These are phyloP conservation scores for Drosophila takahashii DNA, from an alignment of 1,140 invertebrate genomes.

Conservation along the genomic window DNA sequence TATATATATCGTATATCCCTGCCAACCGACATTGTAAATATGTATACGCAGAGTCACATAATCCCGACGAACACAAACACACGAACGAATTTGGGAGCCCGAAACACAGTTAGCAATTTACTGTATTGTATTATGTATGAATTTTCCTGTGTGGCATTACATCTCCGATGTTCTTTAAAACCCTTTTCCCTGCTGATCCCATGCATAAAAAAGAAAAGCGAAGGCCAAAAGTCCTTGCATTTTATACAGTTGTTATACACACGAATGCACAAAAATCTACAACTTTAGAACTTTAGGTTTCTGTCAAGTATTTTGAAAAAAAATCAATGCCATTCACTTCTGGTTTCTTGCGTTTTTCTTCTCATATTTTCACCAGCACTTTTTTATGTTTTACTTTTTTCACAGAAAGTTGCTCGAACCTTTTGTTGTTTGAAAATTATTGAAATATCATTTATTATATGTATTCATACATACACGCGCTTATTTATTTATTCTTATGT, in stretches of 20 bases:
- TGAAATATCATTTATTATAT: slow-evolving; percentile 71
- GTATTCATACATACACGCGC: slow-evolving; percentile 56
- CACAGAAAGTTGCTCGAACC: slow-evolving; percentile 38
- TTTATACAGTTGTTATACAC: slow-evolving; percentile 78
- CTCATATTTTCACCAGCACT: slow-evolving; percentile 30
- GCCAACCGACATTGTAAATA: slow-evolving; percentile 30
- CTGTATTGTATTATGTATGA: slow-evolving; percentile 65
- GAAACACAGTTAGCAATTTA: slow-evolving; percentile 65
- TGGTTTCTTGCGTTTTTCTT: slow-evolving; percentile 15
- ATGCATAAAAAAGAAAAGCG: slow-evolving; percentile 7
- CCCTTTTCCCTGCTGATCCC: slow-evolving; percentile 4
- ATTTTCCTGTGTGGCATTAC: slow-evolving; percentile 50
- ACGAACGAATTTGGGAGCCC: slow-evolving; percentile 14
- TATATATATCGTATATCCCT: slow-evolving; percentile 21
- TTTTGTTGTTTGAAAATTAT: slow-evolving; percentile 71
- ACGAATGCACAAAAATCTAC: slow-evolving; percentile 50
- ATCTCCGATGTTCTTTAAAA: slow-evolving; percentile 41
- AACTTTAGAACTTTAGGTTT: slow-evolving; percentile 35
- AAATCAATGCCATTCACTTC: slow-evolving; percentile 44
- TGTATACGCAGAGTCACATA: slow-evolving; percentile 59
- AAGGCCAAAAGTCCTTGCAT: slow-evolving; percentile 42
- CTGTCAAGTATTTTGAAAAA: slow-evolving; percentile 34
- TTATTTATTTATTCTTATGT: slow-evolving; percentile 68
- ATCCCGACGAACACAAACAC: slow-evolving; percentile 49
- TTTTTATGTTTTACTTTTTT: slow-evolving; percentile 27